Base-by-base conservation (phyloP, 2,113 vertebrate species). In the Podarcis raffonei region DNA sequence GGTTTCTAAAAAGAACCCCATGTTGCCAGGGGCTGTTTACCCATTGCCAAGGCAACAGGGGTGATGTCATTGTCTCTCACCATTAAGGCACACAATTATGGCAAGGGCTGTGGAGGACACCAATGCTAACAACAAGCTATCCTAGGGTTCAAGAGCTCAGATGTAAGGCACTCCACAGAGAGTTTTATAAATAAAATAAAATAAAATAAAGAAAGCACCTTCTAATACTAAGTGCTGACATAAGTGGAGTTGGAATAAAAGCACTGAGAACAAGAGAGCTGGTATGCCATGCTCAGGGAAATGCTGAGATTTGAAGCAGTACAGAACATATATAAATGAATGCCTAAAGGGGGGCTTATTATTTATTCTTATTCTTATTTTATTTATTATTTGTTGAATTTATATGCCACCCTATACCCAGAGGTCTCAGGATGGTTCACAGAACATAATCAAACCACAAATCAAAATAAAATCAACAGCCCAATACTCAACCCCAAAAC, bases 1-100 rank as follows among this genome's bases (percentile, higher is more conserved):
- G n/a, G 94, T 87, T 72, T 90, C 84, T 90, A 87, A 91, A 94
- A 89, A 82, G 92, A 90, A 91, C 92, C 91, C 82, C 2, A 1
- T 3, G 94, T 93, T 95, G 93, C 91, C 87, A 72, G 89, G 85
- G 74, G 91, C 90, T 94, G 93, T 96, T 96, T 95, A 95, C 86
- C 81, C 35, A 92, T 95, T 90, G 89, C 94, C 94, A 94, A 91
- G 95, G 96, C 90, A 93, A 95, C 92, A 32, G 81, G 48, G 87
- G 86, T 93, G 94, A 87, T 91, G 92, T 95, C 93, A 96, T 87
- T 23, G 78, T 59, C 86, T 42, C 90, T 85, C 76, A 37, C 84
- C 90, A 74, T 89, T 89, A 81, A 32, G 6, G 81, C 86, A 23
- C 25, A 72, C 83, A 68, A 88, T 88, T 92, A 53, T 53, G 48